Evolutionary conservation across 2,888 invertebrate genomes (phyloP).

Genomic region (Lasioglossum marginatum): DNA sequence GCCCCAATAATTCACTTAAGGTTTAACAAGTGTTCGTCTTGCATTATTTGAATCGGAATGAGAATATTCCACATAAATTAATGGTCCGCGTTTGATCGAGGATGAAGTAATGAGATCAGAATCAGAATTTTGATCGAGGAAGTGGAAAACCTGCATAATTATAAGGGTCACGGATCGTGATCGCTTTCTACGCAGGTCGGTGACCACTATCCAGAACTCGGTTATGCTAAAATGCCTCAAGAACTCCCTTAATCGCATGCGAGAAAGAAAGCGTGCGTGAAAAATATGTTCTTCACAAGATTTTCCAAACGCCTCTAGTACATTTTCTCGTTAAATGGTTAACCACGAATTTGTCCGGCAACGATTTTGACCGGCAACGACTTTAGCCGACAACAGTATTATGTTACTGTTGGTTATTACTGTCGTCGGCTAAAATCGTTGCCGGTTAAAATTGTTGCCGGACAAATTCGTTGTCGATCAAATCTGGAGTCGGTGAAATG

Average conservation of each 20-base stretch:
- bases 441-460: no score
- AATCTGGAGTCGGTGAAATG: no score
- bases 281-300: slow-evolving; percentile 8
- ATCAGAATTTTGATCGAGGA: slow-evolving; percentile 1
- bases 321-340: slow-evolving; percentile 25
- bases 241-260: slow-evolving; percentile 42
- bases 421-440: no score
- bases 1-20: neutral
- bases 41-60: neutral
- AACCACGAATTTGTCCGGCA: no score
- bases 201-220: slow-evolving; percentile 63
- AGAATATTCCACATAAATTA: neutral
- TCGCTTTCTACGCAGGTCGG: slow-evolving; percentile 58
- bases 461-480: no score
- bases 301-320: neutral
- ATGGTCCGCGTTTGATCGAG: neutral
- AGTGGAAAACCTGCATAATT: slow-evolving; percentile 13
- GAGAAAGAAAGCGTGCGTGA: slow-evolving; percentile 48
- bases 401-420: no score
- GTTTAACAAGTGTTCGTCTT: neutral
- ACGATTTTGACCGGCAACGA: no score
- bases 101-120: neutral
- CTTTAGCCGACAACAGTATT: no score
- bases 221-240: slow-evolving; percentile 56
- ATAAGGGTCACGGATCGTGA: slow-evolving; percentile 19